Percentiles rank a stretch among this genome's conserved stretches.
Evolutionary conservation across 37 sponge, comb jelly and placozoan genomes (phyloP).

Genomic region (Bolinopsis microptera): DNA sequence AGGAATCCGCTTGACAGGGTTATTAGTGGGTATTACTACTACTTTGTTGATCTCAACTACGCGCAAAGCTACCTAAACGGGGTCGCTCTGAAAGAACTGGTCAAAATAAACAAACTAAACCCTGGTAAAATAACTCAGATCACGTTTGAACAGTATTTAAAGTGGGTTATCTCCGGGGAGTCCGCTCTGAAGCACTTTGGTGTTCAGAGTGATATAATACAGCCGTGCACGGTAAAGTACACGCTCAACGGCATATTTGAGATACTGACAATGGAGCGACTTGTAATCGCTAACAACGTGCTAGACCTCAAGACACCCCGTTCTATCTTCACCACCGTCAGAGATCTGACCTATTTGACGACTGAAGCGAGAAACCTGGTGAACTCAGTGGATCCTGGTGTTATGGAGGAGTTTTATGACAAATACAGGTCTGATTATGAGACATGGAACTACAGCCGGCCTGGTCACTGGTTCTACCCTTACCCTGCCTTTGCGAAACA

Average conservation of each 20-base stretch:
- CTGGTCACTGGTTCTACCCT: conserved; percentile 1
- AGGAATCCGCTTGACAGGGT: conserved; percentile 15
- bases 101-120: not conserved
- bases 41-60: not conserved
- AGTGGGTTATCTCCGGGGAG: not conserved
- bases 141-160: conserved; percentile 18
- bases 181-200: conserved; percentile 8
- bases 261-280: not conserved
- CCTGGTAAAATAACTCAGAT: not conserved
- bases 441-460: conserved; percentile 1
- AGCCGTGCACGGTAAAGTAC: not conserved
- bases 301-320: not conserved
- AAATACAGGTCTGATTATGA: not conserved
- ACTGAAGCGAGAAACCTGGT: not conserved
- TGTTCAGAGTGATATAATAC: not conserved
- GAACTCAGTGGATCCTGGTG: not conserved
- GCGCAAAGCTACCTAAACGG: conserved; percentile 7
- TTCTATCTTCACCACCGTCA: not conserved
- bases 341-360: not conserved
- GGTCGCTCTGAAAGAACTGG: not conserved
- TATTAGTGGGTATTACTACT: conserved; percentile 39
- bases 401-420: conserved; percentile 3
- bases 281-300: not conserved
- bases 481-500: not conserved
- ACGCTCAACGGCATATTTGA: conserved; percentile 11